Conservation (phyloP, 2,888 invertebrate species). For the Azorinus chamasolen region DNA sequence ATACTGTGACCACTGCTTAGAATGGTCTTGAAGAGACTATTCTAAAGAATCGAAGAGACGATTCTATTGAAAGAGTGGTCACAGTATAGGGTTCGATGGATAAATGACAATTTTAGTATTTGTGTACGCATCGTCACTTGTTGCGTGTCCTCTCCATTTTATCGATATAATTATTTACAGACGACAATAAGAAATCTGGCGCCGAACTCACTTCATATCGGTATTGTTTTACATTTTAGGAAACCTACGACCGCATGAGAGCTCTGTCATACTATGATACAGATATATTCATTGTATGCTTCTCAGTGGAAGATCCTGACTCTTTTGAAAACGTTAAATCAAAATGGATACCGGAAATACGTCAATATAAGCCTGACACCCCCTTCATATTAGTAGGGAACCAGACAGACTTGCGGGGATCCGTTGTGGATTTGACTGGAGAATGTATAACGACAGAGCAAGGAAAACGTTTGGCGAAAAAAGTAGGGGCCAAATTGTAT, state of each 20-base stretch:
- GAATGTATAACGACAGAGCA: constrained; percentile 52
- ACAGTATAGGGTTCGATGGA: too few species aligned
- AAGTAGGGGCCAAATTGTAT: constrained; percentile 58
- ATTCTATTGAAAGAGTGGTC: too few species aligned
- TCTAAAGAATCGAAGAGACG: too few species aligned
- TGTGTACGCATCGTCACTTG: too few species aligned
- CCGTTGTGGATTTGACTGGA: constrained; percentile 52
- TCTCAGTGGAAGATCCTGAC: constrained; percentile 76
- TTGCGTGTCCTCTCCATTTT: too few species aligned
- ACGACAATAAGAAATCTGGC: too few species aligned
- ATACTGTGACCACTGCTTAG: too few species aligned
- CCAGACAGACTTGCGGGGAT: constrained; percentile 76
- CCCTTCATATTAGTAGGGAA: constrained; percentile 81
- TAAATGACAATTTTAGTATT: too few species aligned
- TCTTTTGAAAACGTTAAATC: constrained; percentile 78
- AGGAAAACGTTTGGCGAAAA: constrained; percentile 62
- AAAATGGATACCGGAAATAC: constrained; percentile 80
- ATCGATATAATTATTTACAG: too few species aligned
- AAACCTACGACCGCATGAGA: constrained; percentile 79
- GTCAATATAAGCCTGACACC: constrained; percentile 76
- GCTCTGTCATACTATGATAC: constrained; percentile 80
- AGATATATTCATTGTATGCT: constrained; percentile 81
- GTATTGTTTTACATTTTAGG: constrained; percentile 66
- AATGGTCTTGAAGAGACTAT: too few species aligned
- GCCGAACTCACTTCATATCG: too few species aligned